Percentiles rank a stretch among this genome's conserved stretches.
These are phyloP conservation scores for Meda fulgida DNA, from an alignment of 2,797 vertebrate species.

Conservation along the genomic window DNA sequence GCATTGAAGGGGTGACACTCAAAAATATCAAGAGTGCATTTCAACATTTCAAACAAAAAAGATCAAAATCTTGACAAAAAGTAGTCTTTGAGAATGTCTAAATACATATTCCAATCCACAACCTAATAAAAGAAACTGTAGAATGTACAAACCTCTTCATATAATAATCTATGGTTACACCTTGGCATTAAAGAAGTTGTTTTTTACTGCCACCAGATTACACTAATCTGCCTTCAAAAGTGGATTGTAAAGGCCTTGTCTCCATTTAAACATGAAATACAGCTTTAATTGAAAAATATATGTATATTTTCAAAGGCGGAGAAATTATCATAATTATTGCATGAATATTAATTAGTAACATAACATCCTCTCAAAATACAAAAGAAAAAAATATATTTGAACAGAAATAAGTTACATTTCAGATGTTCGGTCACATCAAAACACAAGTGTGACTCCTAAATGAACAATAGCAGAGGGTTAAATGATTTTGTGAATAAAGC, in stretches of 20 bases:
- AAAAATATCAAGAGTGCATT: neutral
- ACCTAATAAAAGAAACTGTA: too few relatives aligned
- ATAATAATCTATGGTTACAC: too few relatives aligned
- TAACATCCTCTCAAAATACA: neutral
- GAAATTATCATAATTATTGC: neutral
- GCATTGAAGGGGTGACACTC: neutral
- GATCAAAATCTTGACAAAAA: neutral
- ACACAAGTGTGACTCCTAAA: neutral
- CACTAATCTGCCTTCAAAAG: too few relatives aligned
- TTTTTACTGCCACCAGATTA: too few relatives aligned
- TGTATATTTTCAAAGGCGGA: too few relatives aligned
- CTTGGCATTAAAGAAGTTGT: too few relatives aligned
- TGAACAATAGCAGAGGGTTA: neutral
- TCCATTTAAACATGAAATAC: too few relatives aligned
- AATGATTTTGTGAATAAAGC: neutral
- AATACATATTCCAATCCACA: neutral
- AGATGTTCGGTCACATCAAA: too few relatives aligned
- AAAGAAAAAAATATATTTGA: neutral
- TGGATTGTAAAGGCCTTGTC: too few relatives aligned
- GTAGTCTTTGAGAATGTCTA: neutral
- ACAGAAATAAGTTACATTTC: neutral
- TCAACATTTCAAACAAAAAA: neutral
- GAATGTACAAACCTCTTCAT: too few relatives aligned
- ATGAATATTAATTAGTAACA: neutral
- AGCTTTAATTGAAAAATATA: too few relatives aligned